Conservation (phyloP, 2,113 vertebrate genomes). For the Indri indri region DNA sequence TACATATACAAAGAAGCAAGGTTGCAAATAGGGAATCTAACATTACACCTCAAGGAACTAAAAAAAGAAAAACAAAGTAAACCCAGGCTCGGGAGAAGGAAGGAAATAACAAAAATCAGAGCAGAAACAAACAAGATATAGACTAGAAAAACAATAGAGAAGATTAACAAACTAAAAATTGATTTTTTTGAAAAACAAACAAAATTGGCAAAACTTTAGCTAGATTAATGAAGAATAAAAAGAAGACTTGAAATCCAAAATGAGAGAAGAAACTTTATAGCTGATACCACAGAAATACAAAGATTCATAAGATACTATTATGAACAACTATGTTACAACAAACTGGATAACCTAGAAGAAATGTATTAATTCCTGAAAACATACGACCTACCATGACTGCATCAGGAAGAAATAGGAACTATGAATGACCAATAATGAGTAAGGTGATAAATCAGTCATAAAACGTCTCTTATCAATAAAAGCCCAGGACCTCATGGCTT, state of each 20-base stretch:
- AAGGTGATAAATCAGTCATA: background rate
- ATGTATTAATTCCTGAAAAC: background rate
- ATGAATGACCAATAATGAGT: background rate
- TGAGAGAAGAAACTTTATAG: background rate
- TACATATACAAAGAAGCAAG: background rate
- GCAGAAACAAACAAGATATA: background rate
- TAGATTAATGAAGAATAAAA: background rate
- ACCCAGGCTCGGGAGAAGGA: background rate
- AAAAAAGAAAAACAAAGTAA: background rate
- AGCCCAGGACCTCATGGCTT: background rate
- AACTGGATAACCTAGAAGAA: background rate
- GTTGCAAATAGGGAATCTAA: background rate
- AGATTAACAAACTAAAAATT: background rate
- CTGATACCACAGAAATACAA: background rate
- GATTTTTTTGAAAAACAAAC: background rate
- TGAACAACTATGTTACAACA: background rate
- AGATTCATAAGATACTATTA: background rate
- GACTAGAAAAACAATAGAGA: background rate
- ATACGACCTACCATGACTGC: background rate
- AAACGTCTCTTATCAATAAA: background rate
- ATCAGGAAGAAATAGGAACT: too few species aligned
- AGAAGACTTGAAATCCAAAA: background rate
- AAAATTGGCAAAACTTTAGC: background rate
- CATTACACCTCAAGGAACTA: background rate
- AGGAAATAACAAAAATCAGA: background rate